phyloP scores from a whole-genome alignment of 2,888 invertebrate species.

The Nyleta sp. region DNA sequence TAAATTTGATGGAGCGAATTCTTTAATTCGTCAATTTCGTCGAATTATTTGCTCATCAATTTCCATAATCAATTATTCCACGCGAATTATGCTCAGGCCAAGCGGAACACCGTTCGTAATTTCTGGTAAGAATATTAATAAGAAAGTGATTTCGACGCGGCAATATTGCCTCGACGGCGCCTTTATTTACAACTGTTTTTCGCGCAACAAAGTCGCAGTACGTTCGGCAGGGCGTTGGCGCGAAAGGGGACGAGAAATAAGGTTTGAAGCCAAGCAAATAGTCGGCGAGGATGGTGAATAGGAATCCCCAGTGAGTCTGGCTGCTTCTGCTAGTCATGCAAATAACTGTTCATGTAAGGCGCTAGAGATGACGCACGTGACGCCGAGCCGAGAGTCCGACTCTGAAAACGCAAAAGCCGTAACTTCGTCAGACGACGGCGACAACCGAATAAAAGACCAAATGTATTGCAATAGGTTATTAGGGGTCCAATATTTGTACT shows the following conservation, averaged over 20 bases:
- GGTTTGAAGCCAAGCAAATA: constrained; percentile 65
- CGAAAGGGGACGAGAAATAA: constrained; percentile 44
- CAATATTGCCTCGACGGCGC: constrained; percentile 4
- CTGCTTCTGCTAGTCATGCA: constrained; percentile 71
- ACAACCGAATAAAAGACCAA: constrained; percentile 36
- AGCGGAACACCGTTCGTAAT: constrained; percentile 3
- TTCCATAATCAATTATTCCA: constrained; percentile 19
- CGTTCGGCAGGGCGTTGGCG: constrained; percentile 7
- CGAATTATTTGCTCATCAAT: neutral
- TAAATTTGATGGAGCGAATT: no score
- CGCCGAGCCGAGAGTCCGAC: constrained; percentile 31
- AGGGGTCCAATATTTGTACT: no score
- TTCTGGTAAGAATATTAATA: constrained; percentile 22
- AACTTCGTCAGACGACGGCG: constrained; percentile 50
- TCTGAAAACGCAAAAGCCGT: constrained; percentile 56
- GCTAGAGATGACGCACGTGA: constrained; percentile 52
- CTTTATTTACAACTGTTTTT: constrained; percentile 34
- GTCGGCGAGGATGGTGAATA: constrained; percentile 67
- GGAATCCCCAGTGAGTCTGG: constrained; percentile 68
- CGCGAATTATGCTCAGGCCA: constrained; percentile 8
- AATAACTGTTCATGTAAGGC: constrained; percentile 62
- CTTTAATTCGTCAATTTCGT: no score
- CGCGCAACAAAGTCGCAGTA: constrained; percentile 22
- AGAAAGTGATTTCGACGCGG: constrained; percentile 1
- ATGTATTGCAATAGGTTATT: constrained; percentile 22